Evolutionary conservation across 2,113 vertebrate species (phyloP).

Genomic region (Hypanus sabinus): DNA sequence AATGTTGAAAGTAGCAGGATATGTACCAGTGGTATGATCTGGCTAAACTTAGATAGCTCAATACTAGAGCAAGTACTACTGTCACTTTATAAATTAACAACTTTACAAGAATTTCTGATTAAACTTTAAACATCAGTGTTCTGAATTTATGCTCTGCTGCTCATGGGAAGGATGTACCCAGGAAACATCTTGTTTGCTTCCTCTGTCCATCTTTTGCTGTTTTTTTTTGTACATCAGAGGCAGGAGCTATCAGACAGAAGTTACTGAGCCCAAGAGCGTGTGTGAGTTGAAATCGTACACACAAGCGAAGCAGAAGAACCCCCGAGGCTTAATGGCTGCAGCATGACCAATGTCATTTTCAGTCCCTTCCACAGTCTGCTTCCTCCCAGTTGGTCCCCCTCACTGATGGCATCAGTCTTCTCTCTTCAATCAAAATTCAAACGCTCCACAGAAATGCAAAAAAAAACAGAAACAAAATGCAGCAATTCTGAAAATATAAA

Average conservation of each 20-base stretch:
- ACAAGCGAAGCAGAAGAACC: background rate
- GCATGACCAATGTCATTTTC: slow-evolving; percentile 1
- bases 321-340: slow-evolving; percentile 10
- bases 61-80: background rate
- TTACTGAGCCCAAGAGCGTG: background rate
- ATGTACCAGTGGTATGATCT: background rate
- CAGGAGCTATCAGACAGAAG: background rate
- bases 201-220: background rate
- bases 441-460: background rate
- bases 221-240: background rate
- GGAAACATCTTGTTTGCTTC: background rate
- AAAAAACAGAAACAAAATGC: background rate
- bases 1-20: background rate
- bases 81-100: background rate
- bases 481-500: too few species aligned
- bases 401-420: background rate
- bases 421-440: background rate
- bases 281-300: background rate
- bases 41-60: background rate
- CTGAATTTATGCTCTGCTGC: background rate
- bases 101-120: background rate
- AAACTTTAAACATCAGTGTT: background rate
- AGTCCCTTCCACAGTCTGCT: background rate
- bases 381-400: slow-evolving; percentile 17
- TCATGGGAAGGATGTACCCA: background rate